phyloP scores from a whole-genome alignment of 2,113 vertebrate genomes.

The Lucifuga dentata region DNA sequence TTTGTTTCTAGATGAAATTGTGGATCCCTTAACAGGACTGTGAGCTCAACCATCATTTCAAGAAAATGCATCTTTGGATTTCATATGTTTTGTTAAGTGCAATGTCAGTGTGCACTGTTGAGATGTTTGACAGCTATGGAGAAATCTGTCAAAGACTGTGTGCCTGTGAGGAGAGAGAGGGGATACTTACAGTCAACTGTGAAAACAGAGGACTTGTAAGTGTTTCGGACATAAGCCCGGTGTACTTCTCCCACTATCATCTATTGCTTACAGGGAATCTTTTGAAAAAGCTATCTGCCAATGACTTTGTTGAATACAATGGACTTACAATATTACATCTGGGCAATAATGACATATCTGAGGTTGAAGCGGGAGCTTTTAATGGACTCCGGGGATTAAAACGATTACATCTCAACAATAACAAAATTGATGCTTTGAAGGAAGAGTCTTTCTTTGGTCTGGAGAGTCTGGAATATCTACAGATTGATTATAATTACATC shows the following conservation, averaged over 20 bases:
- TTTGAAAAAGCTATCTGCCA: constrained; percentile 88
- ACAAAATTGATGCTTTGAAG: constrained; percentile 93
- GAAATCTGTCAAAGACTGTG: constrained; percentile 94
- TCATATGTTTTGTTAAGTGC: constrained; percentile 88
- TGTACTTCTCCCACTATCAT: constrained; percentile 90
- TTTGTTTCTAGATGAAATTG: constrained; percentile 77
- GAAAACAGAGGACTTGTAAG: constrained; percentile 94
- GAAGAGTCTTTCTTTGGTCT: constrained; percentile 94
- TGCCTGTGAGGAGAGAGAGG: constrained; percentile 95
- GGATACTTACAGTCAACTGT: constrained; percentile 93
- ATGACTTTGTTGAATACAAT: constrained; percentile 93
- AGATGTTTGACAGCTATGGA: constrained; percentile 92
- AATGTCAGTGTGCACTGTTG: constrained; percentile 87
- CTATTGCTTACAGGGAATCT: constrained; percentile 95
- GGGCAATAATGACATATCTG: constrained; percentile 95
- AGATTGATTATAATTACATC: constrained; percentile 98
- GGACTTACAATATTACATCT: constrained; percentile 95
- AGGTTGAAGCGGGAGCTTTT: constrained; percentile 94
- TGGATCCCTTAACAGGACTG: constrained; percentile 87
- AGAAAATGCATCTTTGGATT: constrained; percentile 97
- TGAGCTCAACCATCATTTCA: constrained; percentile 88
- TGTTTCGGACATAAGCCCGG: constrained; percentile 91
- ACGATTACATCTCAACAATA: constrained; percentile 96
- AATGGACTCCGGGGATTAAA: constrained; percentile 92
- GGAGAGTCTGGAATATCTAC: constrained; percentile 96